Percentiles rank a stretch among this genome's conserved stretches.
phyloP scores from a whole-genome alignment of 2,113 vertebrate species.

The Oxygymnocypris stewartii region DNA sequence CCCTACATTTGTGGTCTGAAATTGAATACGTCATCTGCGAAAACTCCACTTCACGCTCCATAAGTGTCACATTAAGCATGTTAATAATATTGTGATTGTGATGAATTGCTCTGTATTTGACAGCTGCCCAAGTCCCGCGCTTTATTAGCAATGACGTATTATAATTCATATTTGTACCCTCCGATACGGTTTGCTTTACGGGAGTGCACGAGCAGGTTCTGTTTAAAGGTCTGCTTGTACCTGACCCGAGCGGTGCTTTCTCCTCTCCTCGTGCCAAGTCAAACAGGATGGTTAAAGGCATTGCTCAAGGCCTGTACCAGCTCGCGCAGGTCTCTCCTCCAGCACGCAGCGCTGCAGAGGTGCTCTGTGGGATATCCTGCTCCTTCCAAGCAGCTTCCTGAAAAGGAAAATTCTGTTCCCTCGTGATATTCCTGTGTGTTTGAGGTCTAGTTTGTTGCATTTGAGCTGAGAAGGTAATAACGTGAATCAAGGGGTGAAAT shows the following conservation, averaged over 20 bases:
- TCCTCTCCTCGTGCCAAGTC: constrained; percentile 62
- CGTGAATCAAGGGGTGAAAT: constrained; percentile 5
- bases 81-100: constrained; percentile 53
- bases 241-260: constrained; percentile 43
- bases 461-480: constrained; percentile 46
- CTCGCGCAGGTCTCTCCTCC: constrained; percentile 47
- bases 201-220: constrained; percentile 55
- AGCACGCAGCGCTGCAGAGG: constrained; percentile 55
- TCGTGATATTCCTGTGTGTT: constrained; percentile 48
- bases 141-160: constrained; percentile 59
- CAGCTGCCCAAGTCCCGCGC: constrained; percentile 52
- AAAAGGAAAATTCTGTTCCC: constrained; percentile 60
- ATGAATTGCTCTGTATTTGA: constrained; percentile 61
- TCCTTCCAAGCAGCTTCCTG: constrained; percentile 53
- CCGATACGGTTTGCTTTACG: constrained; percentile 53
- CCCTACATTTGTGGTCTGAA: constrained; percentile 50
- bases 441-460: not conserved
- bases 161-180: constrained; percentile 51
- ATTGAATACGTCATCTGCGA: constrained; percentile 58
- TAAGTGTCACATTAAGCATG: constrained; percentile 61
- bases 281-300: constrained; percentile 72
- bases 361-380: constrained; percentile 66
- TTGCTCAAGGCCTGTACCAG: constrained; percentile 50
- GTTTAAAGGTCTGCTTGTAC: constrained; percentile 62
- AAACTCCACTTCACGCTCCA: constrained; percentile 48